Conservation (phyloP, 2,888 invertebrate species). For the Linnaemya tessellans region DNA sequence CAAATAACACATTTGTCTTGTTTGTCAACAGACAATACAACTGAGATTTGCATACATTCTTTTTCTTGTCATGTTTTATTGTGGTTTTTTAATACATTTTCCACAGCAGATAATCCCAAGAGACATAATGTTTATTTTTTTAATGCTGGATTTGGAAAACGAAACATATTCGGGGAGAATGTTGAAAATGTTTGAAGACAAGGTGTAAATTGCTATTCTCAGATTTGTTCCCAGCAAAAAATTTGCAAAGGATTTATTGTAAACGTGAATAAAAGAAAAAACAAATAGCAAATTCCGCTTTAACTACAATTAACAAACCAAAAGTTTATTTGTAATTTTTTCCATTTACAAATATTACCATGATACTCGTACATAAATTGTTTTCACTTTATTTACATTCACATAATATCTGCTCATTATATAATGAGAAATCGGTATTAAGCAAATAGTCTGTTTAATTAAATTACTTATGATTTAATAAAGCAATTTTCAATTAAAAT, state of each 20-base stretch:
- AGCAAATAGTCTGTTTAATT: constrained; percentile 44
- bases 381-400: not conserved
- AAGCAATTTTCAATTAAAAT: constrained; percentile 57
- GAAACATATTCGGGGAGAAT: not conserved
- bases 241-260: too few relatives aligned
- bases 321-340: not conserved
- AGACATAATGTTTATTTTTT: constrained; percentile 7
- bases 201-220: too few relatives aligned
- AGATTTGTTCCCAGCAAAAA: too few relatives aligned
- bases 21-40: constrained; percentile 63
- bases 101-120: constrained; percentile 1
- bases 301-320: not conserved
- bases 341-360: too few relatives aligned
- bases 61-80: not conserved
- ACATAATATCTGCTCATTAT: constrained; percentile 3
- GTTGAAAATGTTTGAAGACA: not conserved
- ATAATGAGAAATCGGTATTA: constrained; percentile 26
- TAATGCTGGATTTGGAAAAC: not conserved
- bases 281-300: not conserved
- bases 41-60: constrained; percentile 49
- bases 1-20: constrained; percentile 62
- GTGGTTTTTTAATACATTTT: not conserved
- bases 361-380: too few relatives aligned
- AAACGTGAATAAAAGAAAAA: not conserved
- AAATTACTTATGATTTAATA: constrained; percentile 62